Base-by-base conservation (phyloP, 2,888 invertebrate species). In the Pedicia rivosa region DNA sequence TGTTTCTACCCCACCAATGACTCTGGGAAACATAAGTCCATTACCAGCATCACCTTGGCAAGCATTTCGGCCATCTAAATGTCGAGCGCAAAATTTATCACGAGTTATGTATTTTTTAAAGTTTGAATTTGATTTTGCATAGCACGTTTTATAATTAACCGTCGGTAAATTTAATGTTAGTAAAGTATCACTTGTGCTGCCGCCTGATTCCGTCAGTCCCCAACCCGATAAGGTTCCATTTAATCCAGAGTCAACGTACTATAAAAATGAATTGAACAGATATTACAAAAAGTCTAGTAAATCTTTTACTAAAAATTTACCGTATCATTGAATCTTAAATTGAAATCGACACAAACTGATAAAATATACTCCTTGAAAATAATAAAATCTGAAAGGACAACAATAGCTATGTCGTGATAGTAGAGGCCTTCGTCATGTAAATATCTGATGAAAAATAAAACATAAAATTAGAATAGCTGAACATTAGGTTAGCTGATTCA, bases 41-140 rank as follows among this genome's bases (percentile, higher is more conserved):
- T 51, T 50, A 10, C 54, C 56, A 43, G 52, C 51, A 26, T 54
- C 51, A 13, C 52, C 52, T 13, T 43, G 30, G 25, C 54, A 54
- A 2, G 48, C 42, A 4, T 40, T 31, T 7, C 28, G 41, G 17
- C 44, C 47, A 5, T 25, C 15, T 24, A 24, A 34, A 30, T 44
- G 47, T 3, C 49, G 44, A 19, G 53, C 49, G 44, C 58, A 58
- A 42, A 57, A 55, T 45, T 57, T 58, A 44, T 58, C 57, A 14
- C 38, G 29, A 0, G 53, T 47, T 4, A 54, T 35, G 16, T 43
- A 40, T 9, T 33, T 40, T n/a, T 43, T 38, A 27, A 42, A 44
- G 15, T 34, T 35, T 2, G 31, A 5, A n/a, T 44, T 40, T n/a
- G 46, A 43, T 28, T 28, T 27, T 9, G 41, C 39, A 13, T 29